Conservation (phyloP, 2,113 vertebrate species). For the Indicator indicator region DNA sequence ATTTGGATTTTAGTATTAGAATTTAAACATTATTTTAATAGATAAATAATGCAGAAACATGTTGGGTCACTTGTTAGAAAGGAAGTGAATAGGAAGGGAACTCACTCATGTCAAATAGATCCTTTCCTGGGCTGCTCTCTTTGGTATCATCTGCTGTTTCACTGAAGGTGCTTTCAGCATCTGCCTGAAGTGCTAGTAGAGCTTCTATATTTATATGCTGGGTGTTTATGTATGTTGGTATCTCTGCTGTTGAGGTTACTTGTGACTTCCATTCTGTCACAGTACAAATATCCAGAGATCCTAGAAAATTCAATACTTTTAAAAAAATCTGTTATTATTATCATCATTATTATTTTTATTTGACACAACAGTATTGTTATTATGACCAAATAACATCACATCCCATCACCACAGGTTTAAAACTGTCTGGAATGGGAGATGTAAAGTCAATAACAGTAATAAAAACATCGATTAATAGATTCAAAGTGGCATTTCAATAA, state of each 20-base stretch:
- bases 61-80: not conserved
- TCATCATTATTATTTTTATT: not conserved
- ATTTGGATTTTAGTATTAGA: too few relatives aligned
- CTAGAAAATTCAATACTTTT: conserved; percentile 68
- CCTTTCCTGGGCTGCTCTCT: conserved; percentile 87
- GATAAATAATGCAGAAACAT: not conserved
- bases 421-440: not conserved
- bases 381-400: not conserved
- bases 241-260: conserved; percentile 67
- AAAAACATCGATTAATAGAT: not conserved
- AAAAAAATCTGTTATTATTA: too few relatives aligned
- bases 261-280: conserved; percentile 80
- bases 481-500: not conserved
- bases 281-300: conserved; percentile 84
- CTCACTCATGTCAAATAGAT: conserved; percentile 99
- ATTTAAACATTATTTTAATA: not conserved
- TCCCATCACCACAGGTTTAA: not conserved
- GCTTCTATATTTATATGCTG: conserved; percentile 85
- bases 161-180: conserved; percentile 73
- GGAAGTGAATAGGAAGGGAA: conserved; percentile 1
- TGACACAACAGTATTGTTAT: not conserved
- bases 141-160: conserved; percentile 69
- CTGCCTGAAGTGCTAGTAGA: conserved; percentile 77
- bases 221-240: conserved; percentile 91
- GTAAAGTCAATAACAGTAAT: not conserved